Base-by-base conservation (phyloP, 1,140 invertebrate genomes). In the Drosophila repleta region DNA sequence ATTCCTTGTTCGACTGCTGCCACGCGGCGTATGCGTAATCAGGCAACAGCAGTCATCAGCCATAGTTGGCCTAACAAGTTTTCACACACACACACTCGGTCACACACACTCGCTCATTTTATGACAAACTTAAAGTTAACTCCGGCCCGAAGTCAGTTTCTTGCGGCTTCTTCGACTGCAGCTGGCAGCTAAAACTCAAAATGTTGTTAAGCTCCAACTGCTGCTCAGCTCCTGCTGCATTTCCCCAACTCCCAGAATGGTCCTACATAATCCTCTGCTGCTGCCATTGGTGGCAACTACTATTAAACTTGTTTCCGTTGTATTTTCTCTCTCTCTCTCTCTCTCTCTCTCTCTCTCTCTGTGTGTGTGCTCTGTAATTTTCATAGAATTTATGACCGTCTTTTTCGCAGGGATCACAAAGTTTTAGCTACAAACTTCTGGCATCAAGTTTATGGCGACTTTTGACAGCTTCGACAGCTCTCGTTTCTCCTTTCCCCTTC, bases 301-400 rank as follows among this genome's bases (percentile, higher is more conserved):
- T 81, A 87, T 87, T 87, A 82, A 87, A 88, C 82, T 88, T 87
- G 83, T 82, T 87, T 88, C 83, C 71, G 51, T 82, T 70, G 63
- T 76, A 67, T 76, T 79, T 69, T 6, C 6, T 26, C 6, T 26
- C 6, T 26, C 24, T 26, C 3, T 26, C 24, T 5, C 4, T 3
- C 6, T 0, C 6, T 26, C 6, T 26, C 6, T 26, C 1, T 24
- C 0, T 24, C 5, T 24, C 5, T 29, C 7, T 29, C 1, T 29
- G 5, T 32, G 66, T 53, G 46, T 60, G 37, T 37, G 67, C 48
- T 32, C 43, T 71, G 74, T 64, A 71, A 85, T 87, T 88, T 35
- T 88, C 63, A 82, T 79, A 79, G 83, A 87, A 88, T 87, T 87
- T 87, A 87, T 87, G 78, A 78, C 72, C 66, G 68, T 74, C 78